A percentile compares a stretch with the other conserved stretches of the same genome.
phyloP scores from a whole-genome alignment of 2,113 vertebrate species.

The Tricholaema leucomelas region DNA sequence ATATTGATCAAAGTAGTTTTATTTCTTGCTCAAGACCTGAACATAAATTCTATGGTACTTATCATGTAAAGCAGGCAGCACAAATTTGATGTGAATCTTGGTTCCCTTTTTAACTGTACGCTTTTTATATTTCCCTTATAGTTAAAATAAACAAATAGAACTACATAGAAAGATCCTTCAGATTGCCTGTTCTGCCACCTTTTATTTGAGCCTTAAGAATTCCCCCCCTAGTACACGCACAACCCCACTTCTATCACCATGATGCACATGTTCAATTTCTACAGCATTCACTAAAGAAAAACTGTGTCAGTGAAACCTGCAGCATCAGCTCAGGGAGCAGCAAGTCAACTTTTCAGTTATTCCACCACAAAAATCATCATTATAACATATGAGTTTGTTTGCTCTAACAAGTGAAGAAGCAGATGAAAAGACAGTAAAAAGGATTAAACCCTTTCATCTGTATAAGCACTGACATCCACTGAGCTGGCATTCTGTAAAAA shows the following conservation, averaged over 20 bases:
- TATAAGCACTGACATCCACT: background rate
- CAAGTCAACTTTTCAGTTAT: background rate
- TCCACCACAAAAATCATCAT: background rate
- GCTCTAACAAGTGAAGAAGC: background rate
- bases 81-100: background rate
- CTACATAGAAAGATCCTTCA: background rate
- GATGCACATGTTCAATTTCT: background rate
- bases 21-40: background rate
- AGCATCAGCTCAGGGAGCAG: background rate
- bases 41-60: background rate
- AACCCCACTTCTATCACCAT: background rate
- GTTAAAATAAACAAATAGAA: background rate
- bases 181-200: background rate
- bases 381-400: background rate
- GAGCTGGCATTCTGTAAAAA: background rate
- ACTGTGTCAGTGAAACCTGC: background rate
- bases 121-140: background rate
- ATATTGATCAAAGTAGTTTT: background rate
- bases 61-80: background rate
- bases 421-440: background rate
- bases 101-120: background rate
- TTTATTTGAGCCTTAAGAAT: background rate
- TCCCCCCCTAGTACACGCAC: background rate
- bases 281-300: background rate
- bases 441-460: background rate